Base-by-base conservation (phyloP, 1,140 invertebrate species). In the Sminthurinus signatus region DNA sequence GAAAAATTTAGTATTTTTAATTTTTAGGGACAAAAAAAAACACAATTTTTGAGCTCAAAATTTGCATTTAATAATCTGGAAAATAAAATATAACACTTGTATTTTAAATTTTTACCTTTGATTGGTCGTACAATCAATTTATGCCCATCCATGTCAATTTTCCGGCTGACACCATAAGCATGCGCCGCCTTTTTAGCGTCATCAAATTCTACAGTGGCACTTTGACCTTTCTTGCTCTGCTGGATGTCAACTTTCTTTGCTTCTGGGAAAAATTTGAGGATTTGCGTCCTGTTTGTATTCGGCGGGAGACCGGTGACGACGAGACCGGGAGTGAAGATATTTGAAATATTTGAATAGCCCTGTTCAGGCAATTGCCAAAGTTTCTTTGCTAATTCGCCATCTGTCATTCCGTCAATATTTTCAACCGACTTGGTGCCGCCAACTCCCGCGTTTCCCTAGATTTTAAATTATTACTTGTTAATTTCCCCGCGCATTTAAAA, bases 321-420 rank as follows among this genome's bases (percentile, higher is more conserved):
- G 21, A 46, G 5, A 8, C 4, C 15, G 19, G 44, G 15, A 19
- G 44, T n/a, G 44, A 46, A 46, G 19, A 46, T 17, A 46, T 46
- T 46, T 10, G 44, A 46, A 21, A 46, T 46, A n/a, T 46, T 46
- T 4, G 10, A 14, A n/a, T 10, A 46, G 4, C 21, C 44, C 4
- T 5, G 3, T 10, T 4, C 10, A n/a, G 4, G 4, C 15, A 46
- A n/a, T 19, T 46, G 15, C 44, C 44, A 46, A 4, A 46, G n/a
- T 46, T 46, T 46, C 44, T 19, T 46, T n/a, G 5, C 44, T 17
- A 46, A 46, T 46, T 46, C 44, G 44, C n/a, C 44, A 46, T 46
- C 44, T 17, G 15, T 21, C 44, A n/a, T 4, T 5, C 5, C 5
- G 21, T 21, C 15, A 17, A 46, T 21, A 19, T n/a, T 19, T 8